phyloP scores from a whole-genome alignment of 1,140 invertebrate species.

The Copidosoma floridanum region DNA sequence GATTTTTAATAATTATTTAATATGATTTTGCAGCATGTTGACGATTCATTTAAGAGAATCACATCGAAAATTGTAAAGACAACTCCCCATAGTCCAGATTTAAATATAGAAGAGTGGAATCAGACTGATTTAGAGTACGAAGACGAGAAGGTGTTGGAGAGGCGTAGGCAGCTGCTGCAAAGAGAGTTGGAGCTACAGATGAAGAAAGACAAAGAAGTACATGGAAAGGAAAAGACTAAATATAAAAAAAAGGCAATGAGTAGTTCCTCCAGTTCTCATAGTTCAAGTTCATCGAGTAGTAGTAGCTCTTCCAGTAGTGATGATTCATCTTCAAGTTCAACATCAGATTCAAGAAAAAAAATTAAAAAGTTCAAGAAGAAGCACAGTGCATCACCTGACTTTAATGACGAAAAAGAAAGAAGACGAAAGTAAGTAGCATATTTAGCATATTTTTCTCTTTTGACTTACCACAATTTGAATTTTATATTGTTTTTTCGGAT shows the following conservation, averaged over 20 bases:
- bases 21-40: constrained; percentile 50
- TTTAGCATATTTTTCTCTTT: too few species aligned
- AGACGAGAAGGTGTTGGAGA: constrained; percentile 77
- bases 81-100: constrained; percentile 63
- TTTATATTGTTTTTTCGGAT: too few species aligned
- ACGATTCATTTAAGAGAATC: constrained; percentile 65
- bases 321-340: constrained; percentile 59
- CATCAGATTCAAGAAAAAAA: constrained; percentile 57
- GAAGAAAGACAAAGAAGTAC: constrained; percentile 66
- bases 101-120: constrained; percentile 74
- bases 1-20: background rate
- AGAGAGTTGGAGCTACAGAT: constrained; percentile 75
- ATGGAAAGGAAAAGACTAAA: constrained; percentile 53
- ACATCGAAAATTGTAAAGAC: constrained; percentile 66
- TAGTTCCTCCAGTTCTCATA: constrained; percentile 67
- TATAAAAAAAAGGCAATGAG: constrained; percentile 64
- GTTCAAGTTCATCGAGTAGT: constrained; percentile 62
- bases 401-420: constrained; percentile 54
- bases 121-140: constrained; percentile 78
- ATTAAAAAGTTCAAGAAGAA: constrained; percentile 60
- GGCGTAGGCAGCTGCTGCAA: constrained; percentile 72
- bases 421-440: constrained; percentile 52
- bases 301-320: constrained; percentile 63
- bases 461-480: too few species aligned
- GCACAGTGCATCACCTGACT: constrained; percentile 61